phyloP scores from a whole-genome alignment of 2,113 vertebrate species.

The Cololabis saira region DNA sequence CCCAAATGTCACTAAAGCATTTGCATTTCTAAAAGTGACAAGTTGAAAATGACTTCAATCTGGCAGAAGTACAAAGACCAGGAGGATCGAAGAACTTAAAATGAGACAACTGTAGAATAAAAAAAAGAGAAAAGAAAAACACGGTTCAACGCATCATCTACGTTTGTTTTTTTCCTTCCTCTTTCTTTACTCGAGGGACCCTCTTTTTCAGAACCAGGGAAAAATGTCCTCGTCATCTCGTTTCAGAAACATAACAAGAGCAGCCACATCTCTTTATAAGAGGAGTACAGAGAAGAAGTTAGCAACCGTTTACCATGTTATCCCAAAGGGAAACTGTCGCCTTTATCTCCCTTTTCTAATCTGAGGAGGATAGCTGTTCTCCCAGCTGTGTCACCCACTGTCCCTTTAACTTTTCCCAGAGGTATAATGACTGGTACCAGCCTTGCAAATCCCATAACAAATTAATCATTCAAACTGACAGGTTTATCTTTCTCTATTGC shows the following conservation, averaged over 20 bases:
- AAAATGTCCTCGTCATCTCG: slow-evolving; percentile 17
- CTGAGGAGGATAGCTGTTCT: slow-evolving; percentile 51
- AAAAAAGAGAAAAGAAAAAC: slow-evolving; percentile 12
- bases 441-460: slow-evolving; percentile 53
- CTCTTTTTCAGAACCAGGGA: slow-evolving; percentile 4
- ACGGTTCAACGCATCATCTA: slow-evolving; percentile 19
- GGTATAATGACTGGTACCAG: slow-evolving; percentile 44
- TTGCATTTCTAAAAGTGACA: slow-evolving; percentile 52
- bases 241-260: slow-evolving; percentile 27
- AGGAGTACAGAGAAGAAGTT: slow-evolving; percentile 27
- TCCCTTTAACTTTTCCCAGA: slow-evolving; percentile 50
- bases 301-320: slow-evolving; percentile 4
- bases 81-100: no score
- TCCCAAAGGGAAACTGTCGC: slow-evolving; percentile 16
- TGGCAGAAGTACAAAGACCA: slow-evolving; percentile 28
- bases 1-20: slow-evolving; percentile 40
- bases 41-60: slow-evolving; percentile 15
- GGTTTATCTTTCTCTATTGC: slow-evolving; percentile 68
- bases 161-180: slow-evolving; percentile 1
- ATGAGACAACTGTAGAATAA: slow-evolving; percentile 10
- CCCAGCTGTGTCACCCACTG: slow-evolving; percentile 51
- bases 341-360: slow-evolving; percentile 50
- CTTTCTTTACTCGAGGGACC: background rate
- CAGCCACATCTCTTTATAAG: slow-evolving; percentile 26
- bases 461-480: slow-evolving; percentile 72